phyloP scores from a whole-genome alignment of 2,888 invertebrate species.

The Euproctis similis region DNA sequence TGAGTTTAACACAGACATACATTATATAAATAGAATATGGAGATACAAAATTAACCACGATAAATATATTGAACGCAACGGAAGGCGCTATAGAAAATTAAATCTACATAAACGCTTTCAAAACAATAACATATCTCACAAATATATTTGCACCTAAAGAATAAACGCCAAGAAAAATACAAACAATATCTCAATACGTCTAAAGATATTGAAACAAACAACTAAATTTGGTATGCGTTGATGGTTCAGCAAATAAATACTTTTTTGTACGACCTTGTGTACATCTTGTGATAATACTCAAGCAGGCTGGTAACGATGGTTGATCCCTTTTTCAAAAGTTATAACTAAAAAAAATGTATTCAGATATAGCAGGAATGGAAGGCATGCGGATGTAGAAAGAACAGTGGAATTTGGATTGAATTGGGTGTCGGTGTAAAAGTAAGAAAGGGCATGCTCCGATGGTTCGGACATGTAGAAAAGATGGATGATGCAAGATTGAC shows the following conservation, averaged over 20 bases:
- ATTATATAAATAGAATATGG: too few species aligned
- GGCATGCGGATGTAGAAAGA: too few species aligned
- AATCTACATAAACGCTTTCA: not conserved
- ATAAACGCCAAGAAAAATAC: constrained; percentile 12
- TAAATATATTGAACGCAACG: too few species aligned
- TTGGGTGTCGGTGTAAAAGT: too few species aligned
- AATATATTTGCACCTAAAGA: constrained; percentile 3
- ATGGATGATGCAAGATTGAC: too few species aligned
- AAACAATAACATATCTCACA: constrained; percentile 1
- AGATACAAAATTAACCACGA: too few species aligned
- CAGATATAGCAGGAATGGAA: too few species aligned
- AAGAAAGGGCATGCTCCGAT: too few species aligned
- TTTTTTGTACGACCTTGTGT: constrained; percentile 12
- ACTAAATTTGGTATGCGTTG: constrained; percentile 7
- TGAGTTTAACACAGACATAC: too few species aligned
- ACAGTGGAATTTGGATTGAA: too few species aligned
- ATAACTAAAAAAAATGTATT: constrained; percentile 10
- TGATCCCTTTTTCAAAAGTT: constrained; percentile 16
- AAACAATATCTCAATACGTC: constrained; percentile 8
- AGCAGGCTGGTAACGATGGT: constrained; percentile 11
- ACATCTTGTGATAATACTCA: constrained; percentile 6
- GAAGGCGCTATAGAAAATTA: too few species aligned
- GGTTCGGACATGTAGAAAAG: too few species aligned
- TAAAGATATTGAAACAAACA: constrained; percentile 7
- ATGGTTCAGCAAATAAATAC: constrained; percentile 11